Percentiles rank a stretch among this genome's conserved stretches.
These are phyloP conservation scores for Xiphorhynchus elegans DNA, from an alignment of 2,113 vertebrate species.

Conservation along the genomic window DNA sequence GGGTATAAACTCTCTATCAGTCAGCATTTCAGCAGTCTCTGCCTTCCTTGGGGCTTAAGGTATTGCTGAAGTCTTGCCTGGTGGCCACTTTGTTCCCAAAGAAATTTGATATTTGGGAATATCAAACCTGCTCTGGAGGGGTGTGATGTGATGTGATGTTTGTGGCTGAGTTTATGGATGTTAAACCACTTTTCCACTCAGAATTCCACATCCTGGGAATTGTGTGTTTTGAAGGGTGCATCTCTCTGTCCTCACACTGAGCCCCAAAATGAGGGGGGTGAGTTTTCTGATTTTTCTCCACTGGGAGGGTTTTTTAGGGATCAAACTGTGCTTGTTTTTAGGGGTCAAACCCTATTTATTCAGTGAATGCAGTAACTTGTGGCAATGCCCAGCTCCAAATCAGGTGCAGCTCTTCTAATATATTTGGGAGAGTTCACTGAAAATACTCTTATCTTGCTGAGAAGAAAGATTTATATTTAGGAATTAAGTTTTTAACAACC, in stretches of 20 bases:
- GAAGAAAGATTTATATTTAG: not conserved
- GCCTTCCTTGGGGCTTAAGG: slow-evolving; percentile 62
- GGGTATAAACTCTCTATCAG: slow-evolving; percentile 18
- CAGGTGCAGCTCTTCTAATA: not conserved
- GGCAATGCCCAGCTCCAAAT: not conserved
- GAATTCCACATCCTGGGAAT: not conserved
- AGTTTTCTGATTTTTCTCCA: not conserved
- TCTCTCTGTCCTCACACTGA: not conserved
- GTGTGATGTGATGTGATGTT: no score
- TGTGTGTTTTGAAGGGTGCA: not conserved
- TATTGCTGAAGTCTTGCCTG: slow-evolving; percentile 53
- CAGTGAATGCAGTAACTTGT: not conserved
- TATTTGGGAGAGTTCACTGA: not conserved
- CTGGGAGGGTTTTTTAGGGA: not conserved
- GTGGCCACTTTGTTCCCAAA: slow-evolving; percentile 61
- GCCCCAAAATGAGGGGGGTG: not conserved
- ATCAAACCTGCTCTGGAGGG: slow-evolving; percentile 34
- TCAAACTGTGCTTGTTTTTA: not conserved
- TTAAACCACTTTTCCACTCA: not conserved
- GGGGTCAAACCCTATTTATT: not conserved
- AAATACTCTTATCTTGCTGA: not conserved
- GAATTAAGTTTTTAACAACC: not conserved
- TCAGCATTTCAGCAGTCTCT: slow-evolving; percentile 27
- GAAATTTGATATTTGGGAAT: no score
- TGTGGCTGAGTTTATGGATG: not conserved